Evolutionary conservation across 2,113 vertebrate genomes (phyloP).

Genomic region (Pao palembangensis): DNA sequence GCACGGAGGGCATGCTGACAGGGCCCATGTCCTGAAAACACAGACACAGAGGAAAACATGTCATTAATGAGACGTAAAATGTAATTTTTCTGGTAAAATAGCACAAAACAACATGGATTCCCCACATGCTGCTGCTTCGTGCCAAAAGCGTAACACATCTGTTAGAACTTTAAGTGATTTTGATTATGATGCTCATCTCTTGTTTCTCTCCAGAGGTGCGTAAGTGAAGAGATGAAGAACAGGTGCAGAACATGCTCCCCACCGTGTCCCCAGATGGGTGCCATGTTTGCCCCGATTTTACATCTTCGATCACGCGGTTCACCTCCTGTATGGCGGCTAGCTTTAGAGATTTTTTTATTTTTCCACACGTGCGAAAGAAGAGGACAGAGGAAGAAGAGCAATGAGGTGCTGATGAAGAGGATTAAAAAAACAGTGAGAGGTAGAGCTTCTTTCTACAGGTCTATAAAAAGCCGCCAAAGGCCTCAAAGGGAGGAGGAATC

Average conservation of each 20-base stretch:
- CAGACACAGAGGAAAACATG: not conserved
- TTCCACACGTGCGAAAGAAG: not conserved
- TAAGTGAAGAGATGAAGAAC: conserved; percentile 38
- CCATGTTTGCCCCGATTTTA: conserved; percentile 55
- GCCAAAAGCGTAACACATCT: not conserved
- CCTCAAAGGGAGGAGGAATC: not conserved
- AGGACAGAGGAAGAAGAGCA: not conserved
- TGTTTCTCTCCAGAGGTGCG: conserved; percentile 26
- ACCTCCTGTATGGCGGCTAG: conserved; percentile 36
- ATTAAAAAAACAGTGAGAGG: not conserved
- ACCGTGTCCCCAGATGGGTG: conserved; percentile 44
- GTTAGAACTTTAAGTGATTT: not conserved
- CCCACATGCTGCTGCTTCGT: too few relatives aligned
- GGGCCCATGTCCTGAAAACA: conserved; percentile 85
- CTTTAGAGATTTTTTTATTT: conserved; percentile 14
- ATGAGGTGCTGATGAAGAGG: too few relatives aligned
- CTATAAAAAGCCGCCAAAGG: not conserved
- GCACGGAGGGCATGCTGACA: conserved; percentile 86
- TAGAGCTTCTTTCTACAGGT: not conserved
- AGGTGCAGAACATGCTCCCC: conserved; percentile 33
- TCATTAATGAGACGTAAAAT: too few relatives aligned
- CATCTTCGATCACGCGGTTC: conserved; percentile 61
- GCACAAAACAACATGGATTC: too few relatives aligned
- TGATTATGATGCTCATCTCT: conserved; percentile 37
- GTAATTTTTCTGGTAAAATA: too few relatives aligned